phyloP scores from a whole-genome alignment of 2,113 vertebrate genomes.

The Cynocephalus volans region DNA sequence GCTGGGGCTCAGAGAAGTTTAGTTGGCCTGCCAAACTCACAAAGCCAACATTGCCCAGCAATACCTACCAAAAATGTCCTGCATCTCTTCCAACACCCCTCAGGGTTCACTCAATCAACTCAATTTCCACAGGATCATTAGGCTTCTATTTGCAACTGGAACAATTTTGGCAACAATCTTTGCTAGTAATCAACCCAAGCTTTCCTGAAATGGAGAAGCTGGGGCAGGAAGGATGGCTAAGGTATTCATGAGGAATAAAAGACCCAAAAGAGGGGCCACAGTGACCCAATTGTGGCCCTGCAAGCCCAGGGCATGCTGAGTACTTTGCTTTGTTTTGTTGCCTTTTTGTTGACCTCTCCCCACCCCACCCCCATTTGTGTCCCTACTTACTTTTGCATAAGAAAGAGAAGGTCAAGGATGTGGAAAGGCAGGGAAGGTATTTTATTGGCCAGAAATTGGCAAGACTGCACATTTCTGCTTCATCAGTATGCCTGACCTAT shows the following conservation, averaged over 20 bases:
- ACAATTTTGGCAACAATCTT: slow-evolving; percentile 39
- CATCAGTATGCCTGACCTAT: slow-evolving; percentile 66
- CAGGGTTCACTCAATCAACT: background rate
- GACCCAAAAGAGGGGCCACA: background rate
- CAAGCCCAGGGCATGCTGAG: background rate
- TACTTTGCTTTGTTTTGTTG: slow-evolving; percentile 50
- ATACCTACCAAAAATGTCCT: background rate
- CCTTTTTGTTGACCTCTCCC: background rate
- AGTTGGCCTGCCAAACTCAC: background rate
- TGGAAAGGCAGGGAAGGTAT: slow-evolving; percentile 65
- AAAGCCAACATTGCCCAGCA: background rate
- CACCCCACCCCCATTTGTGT: background rate
- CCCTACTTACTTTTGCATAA: slow-evolving; percentile 56
- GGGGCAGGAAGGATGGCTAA: background rate
- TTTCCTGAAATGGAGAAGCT: slow-evolving; percentile 60
- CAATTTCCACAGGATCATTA: background rate
- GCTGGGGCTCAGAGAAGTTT: background rate
- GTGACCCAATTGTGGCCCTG: background rate
- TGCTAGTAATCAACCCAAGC: slow-evolving; percentile 13
- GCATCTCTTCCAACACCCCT: background rate
- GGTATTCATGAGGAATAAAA: background rate
- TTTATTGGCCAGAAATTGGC: slow-evolving; percentile 82
- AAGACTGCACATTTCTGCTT: slow-evolving; percentile 52
- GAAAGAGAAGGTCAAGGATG: slow-evolving; percentile 70
- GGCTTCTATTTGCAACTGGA: slow-evolving; percentile 11